A percentile compares a stretch with the other conserved stretches of the same genome.
Evolutionary conservation across 2,797 vertebrate species (phyloP).

Genomic region (Ptychobarbus kaznakovi): DNA sequence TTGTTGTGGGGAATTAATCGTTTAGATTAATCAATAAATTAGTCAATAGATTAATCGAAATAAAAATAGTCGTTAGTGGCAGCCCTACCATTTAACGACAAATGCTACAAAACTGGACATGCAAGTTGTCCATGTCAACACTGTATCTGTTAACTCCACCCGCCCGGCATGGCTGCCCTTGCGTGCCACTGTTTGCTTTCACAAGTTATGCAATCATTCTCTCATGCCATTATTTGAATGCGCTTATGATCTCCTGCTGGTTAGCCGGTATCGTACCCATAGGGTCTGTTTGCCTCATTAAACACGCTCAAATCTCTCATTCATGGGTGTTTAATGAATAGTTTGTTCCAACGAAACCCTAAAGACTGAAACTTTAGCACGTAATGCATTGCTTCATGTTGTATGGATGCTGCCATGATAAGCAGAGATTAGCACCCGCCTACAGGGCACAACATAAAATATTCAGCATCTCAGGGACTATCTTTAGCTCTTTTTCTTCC

Average conservation of each 20-base stretch:
- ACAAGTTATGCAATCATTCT: slow-evolving; percentile 43
- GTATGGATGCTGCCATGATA: not conserved
- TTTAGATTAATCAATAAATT: too few species aligned
- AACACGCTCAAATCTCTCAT: not conserved
- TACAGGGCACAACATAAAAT: slow-evolving; percentile 21
- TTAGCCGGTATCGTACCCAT: not conserved
- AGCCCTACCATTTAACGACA: not conserved
- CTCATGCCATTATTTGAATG: slow-evolving; percentile 9
- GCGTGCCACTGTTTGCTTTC: slow-evolving; percentile 51
- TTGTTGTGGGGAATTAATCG: too few species aligned
- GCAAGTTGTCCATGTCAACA: slow-evolving; percentile 24
- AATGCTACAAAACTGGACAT: slow-evolving; percentile 45
- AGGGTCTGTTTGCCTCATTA: not conserved
- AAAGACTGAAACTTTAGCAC: not conserved
- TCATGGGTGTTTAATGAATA: not conserved
- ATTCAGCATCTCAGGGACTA: slow-evolving; percentile 5
- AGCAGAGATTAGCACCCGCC: slow-evolving; percentile 9
- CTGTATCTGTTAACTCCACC: slow-evolving; percentile 26
- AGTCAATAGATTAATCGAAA: too few species aligned
- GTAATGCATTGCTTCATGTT: not conserved
- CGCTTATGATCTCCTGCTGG: not conserved
- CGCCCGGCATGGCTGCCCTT: not conserved
- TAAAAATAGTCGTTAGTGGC: too few species aligned
- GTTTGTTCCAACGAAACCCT: not conserved
- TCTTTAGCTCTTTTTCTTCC: slow-evolving; percentile 6